Evolutionary conservation across 2,113 vertebrate species (phyloP).

Genomic region (Gallinago jamesoni): DNA sequence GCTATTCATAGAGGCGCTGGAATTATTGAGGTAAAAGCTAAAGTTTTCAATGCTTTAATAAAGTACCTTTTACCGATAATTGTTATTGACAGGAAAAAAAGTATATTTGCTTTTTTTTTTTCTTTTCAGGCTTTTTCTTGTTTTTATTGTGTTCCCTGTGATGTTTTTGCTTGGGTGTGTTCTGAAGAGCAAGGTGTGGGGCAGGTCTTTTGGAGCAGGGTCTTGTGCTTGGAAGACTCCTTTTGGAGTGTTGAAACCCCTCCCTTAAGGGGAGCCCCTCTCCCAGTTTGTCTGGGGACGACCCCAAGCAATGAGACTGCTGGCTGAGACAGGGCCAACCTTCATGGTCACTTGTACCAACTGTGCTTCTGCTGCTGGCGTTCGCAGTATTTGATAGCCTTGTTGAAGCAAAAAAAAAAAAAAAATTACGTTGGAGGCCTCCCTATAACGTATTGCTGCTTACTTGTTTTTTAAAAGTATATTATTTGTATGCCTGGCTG

Average conservation of each 20-base stretch:
- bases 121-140: neutral
- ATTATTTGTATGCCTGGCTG: fast-evolving
- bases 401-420: neutral
- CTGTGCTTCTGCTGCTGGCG: neutral
- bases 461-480: fast-evolving
- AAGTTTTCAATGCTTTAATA: neutral
- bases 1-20: fast-evolving
- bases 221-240: fast-evolving
- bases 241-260: fast-evolving
- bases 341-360: neutral
- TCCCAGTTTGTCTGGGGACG: fast-evolving
- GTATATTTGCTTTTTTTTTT: fast-evolving
- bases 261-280: fast-evolving
- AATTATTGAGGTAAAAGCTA: neutral
- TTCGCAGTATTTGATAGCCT: too few species aligned
- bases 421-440: neutral
- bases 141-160: fast-evolving
- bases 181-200: neutral
- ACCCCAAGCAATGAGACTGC: neutral
- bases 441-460: neutral
- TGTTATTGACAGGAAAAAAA: fast-evolving
- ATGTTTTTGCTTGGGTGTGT: neutral
- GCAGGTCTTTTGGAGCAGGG: too few species aligned
- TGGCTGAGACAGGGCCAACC: neutral
- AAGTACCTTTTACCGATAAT: fast-evolving